phyloP scores from a whole-genome alignment of 2,797 vertebrate species.

The Selene dorsalis region DNA sequence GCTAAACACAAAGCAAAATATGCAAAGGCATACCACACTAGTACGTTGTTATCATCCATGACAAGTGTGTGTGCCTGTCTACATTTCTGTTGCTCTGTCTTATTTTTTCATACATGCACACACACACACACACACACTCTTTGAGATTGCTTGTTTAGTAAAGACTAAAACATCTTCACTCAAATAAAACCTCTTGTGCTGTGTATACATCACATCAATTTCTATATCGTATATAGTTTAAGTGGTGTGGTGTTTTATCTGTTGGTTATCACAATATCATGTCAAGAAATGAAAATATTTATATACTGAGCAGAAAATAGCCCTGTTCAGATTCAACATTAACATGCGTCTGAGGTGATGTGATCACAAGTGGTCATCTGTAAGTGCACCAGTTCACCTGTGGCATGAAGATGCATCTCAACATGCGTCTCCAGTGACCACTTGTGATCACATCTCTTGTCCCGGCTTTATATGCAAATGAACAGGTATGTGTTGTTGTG shows the following conservation, averaged over 20 bases:
- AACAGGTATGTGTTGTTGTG: too few relatives aligned
- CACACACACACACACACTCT: neutral
- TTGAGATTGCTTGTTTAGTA: neutral
- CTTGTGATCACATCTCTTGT: too few relatives aligned
- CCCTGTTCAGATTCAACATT: too few relatives aligned
- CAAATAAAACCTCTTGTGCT: neutral
- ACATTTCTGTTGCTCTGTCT: neutral
- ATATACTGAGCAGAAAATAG: too few relatives aligned
- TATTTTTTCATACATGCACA: neutral
- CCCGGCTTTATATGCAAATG: too few relatives aligned
- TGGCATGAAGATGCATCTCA: too few relatives aligned
- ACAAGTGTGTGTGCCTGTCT: neutral
- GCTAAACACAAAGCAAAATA: conserved; percentile 8
- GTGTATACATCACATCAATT: neutral
- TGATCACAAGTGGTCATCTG: neutral
- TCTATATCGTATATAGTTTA: neutral
- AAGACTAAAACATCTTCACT: neutral
- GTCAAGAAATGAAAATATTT: too few relatives aligned
- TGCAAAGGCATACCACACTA: neutral
- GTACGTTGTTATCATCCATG: neutral
- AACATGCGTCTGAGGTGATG: too few relatives aligned
- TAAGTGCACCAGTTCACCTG: neutral
- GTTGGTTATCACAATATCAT: neutral
- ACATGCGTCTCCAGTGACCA: too few relatives aligned
- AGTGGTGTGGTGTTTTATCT: neutral